Evolutionary conservation across 2,113 vertebrate genomes (phyloP), one percentile per base, ranked within the genome.

Genomic region (Hippocampus zosterae): DNA sequence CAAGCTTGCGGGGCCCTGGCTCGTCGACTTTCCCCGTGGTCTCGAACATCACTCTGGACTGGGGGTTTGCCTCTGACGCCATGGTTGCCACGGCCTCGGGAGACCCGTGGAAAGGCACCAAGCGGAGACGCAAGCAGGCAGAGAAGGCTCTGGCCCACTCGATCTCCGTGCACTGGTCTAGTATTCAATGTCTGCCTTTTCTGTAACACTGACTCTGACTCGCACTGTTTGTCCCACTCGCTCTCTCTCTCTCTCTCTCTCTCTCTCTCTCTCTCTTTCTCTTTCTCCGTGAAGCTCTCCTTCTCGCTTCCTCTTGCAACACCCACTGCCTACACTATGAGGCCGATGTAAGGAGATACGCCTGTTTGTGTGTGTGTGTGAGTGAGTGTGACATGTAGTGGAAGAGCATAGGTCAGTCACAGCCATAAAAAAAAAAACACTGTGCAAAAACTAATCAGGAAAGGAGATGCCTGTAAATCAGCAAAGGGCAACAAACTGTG

Each of bases 41-140:
- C 89, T 94, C 92, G 84, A 97, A 96, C 88, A 94, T 93, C 87
- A 96, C 95, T 78, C 94, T 91, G 76, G 94, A 91, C 89, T 94
- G 90, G 7, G 91, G 41, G 44, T 90, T 91, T 33, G 94, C 86
- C 56, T 94, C 86, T 72, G 93, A 92, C 82, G 93, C 92, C 93
- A 95, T 93, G 83, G 85, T 91, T 87, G 84, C 89, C 89, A 88
- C 85, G 80, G 89, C 90, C 90, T 88, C 85, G 60, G 78, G 76
- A 85, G 81, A 87, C 84, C 77, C 62, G 86, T 85, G 88, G 84
- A 82, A 69, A 86, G 84, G 69, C 85, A 71, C 79, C 50, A 48
- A 80, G 75, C 55, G n/a, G n/a, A n/a, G n/a, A 55, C 67, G 71
- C 67, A 56, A 60, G 41, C 59, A 53, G 42, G 60, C 68, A 59